phyloP scores from a whole-genome alignment of 2,113 vertebrate species.

The Mus spicilegus region DNA sequence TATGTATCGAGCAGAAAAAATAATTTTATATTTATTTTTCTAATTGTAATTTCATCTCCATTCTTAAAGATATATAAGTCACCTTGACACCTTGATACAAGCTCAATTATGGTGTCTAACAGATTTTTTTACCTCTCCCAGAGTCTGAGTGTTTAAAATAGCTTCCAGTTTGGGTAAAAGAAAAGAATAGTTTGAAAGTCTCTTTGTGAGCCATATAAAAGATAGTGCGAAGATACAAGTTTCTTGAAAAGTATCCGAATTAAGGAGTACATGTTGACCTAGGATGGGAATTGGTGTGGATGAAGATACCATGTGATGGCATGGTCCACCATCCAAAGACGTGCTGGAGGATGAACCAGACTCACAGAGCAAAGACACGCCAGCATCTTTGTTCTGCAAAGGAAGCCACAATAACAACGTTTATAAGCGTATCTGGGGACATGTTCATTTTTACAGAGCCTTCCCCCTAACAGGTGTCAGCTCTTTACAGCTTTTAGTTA shows the following conservation, averaged over 20 bases:
- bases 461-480: neutral
- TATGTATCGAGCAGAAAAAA: neutral
- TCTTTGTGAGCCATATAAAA: neutral
- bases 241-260: neutral
- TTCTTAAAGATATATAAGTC: neutral
- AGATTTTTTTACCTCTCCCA: neutral
- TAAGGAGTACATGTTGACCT: neutral
- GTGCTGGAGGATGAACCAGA: neutral
- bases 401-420: neutral
- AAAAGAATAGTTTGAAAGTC: neutral
- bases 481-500: constrained; percentile 56
- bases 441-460: constrained; percentile 35
- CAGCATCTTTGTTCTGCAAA: neutral
- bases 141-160: constrained; percentile 30
- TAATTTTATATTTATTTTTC: neutral
- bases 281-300: neutral
- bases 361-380: neutral
- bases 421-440: neutral
- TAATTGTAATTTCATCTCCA: neutral
- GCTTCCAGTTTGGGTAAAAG: neutral
- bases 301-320: neutral
- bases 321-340: neutral
- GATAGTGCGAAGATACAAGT: neutral
- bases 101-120: neutral
- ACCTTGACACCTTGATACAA: neutral